A percentile compares a stretch with the other conserved stretches of the same genome.
These are phyloP conservation scores for Dysdera silvatica DNA, from an alignment of 1,140 invertebrate genomes.

Conservation along the genomic window DNA sequence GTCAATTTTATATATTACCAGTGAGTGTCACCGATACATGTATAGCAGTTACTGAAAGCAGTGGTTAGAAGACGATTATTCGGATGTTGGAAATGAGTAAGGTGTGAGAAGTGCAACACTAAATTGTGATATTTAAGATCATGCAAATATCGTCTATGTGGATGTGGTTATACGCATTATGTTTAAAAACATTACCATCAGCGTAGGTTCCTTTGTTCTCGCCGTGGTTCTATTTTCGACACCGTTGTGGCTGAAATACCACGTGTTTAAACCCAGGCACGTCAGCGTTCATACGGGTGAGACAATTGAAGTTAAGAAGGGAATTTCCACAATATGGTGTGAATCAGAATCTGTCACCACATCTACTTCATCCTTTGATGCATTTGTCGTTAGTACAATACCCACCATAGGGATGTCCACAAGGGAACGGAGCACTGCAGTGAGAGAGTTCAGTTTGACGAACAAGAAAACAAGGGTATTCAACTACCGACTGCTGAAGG, in stretches of 20 bases:
- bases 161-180: too few relatives aligned
- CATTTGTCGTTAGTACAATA: slow-evolving; percentile 1
- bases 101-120: too few relatives aligned
- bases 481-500: slow-evolving; percentile 69
- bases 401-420: background rate
- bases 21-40: too few relatives aligned
- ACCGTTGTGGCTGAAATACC: slow-evolving; percentile 12
- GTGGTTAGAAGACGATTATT: too few relatives aligned
- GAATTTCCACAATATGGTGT: slow-evolving; percentile 17
- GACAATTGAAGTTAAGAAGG: background rate
- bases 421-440: background rate
- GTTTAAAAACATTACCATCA: too few relatives aligned
- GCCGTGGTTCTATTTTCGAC: slow-evolving; percentile 6
- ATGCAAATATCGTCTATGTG: too few relatives aligned
- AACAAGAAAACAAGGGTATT: slow-evolving; percentile 76
- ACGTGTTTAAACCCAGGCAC: slow-evolving; percentile 6
- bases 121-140: too few relatives aligned
- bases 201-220: background rate
- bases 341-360: background rate
- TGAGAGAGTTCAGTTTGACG: slow-evolving; percentile 44
- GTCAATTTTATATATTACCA: too few relatives aligned
- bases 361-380: slow-evolving; percentile 6
- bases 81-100: too few relatives aligned
- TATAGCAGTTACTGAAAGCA: too few relatives aligned
- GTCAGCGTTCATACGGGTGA: slow-evolving; percentile 1